phyloP scores from a whole-genome alignment of 2,113 vertebrate genomes.

The Atlantisia rogersi region DNA sequence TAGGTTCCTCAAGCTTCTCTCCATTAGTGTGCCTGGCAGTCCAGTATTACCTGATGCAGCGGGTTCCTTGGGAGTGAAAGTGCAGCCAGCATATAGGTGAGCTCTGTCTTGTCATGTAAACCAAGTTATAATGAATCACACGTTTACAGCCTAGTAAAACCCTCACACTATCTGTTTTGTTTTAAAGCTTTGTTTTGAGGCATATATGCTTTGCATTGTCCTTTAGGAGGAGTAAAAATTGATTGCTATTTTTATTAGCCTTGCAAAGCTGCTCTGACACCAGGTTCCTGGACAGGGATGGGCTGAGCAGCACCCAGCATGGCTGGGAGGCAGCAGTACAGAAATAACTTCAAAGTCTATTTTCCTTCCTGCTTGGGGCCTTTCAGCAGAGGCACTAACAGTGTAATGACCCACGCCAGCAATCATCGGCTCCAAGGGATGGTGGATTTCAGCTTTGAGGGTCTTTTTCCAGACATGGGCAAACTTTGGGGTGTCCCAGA shows the following conservation, averaged over 20 bases:
- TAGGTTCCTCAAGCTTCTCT: background rate
- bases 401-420: background rate
- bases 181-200: constrained; percentile 16
- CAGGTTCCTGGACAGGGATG: background rate
- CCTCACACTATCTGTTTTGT: background rate
- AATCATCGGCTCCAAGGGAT: background rate
- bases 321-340: background rate
- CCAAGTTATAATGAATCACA: background rate
- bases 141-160: constrained; percentile 20
- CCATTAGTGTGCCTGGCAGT: background rate
- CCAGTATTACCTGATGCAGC: background rate
- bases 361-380: background rate
- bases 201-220: background rate
- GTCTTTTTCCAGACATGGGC: background rate
- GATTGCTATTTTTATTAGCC: constrained; percentile 29
- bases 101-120: background rate
- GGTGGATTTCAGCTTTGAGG: background rate
- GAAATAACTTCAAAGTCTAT: background rate
- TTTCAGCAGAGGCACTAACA: background rate
- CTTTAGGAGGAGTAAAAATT: constrained; percentile 25
- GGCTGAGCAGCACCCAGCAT: background rate
- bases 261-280: background rate
- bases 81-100: background rate
- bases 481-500: background rate
- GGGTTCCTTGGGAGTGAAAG: background rate